A percentile compares a stretch with the other conserved stretches of the same genome.
These are phyloP conservation scores for Molorchus minor DNA, from an alignment of 2,888 invertebrate species.

Conservation along the genomic window DNA sequence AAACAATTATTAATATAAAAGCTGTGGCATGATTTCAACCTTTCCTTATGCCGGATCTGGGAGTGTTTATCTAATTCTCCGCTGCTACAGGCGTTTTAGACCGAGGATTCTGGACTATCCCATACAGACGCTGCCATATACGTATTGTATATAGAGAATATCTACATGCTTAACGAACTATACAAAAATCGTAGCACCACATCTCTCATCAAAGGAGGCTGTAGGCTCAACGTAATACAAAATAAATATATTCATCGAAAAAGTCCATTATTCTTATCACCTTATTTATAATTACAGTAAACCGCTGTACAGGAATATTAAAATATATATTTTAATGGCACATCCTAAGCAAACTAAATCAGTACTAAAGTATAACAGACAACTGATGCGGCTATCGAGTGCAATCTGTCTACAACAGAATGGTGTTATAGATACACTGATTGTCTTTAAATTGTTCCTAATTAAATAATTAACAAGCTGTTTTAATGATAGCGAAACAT, in stretches of 20 bases:
- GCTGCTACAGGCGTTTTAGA: conserved; percentile 15
- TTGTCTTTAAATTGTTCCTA: conserved; percentile 31
- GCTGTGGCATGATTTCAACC: no score
- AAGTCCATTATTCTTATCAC: no score
- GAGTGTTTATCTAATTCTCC: conserved; percentile 20
- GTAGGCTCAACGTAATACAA: no score
- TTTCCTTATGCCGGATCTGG: conserved; percentile 4
- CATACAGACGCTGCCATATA: conserved; percentile 16
- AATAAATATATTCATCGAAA: no score
- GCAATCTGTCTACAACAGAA: conserved; percentile 16
- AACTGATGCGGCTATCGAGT: conserved; percentile 2
- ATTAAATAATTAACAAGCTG: conserved; percentile 33
- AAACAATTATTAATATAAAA: no score
- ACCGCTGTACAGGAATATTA: no score
- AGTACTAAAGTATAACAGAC: not conserved
- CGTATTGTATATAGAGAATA: conserved; percentile 16
- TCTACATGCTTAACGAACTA: conserved; percentile 1
- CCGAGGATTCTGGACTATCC: conserved; percentile 17
- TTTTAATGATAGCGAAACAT: conserved; percentile 27
- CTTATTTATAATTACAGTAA: no score
- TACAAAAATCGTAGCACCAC: no score
- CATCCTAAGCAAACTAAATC: no score
- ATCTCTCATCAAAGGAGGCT: no score
- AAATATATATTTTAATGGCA: no score
- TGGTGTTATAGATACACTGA: no score